Evolutionary conservation across 2,888 invertebrate genomes (phyloP), one percentile per base, ranked within the genome.

Genomic region (Habrosyne pyritoides): DNA sequence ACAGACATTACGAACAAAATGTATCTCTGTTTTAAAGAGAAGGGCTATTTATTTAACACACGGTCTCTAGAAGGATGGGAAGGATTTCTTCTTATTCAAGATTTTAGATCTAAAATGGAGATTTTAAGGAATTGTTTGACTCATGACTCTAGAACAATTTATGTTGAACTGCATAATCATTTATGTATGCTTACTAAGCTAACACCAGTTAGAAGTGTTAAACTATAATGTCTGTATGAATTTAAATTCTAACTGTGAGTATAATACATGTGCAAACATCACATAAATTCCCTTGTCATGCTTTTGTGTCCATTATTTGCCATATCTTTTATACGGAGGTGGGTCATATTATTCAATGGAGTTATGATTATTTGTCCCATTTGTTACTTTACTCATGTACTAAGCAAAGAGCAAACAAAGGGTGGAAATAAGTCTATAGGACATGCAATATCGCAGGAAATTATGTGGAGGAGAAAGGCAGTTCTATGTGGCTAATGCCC

Each of bases 151-250:
- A n/a, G n/a, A n/a, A n/a, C n/a, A n/a, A n/a, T n/a, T n/a, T n/a
- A n/a, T n/a, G n/a, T n/a, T n/a, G n/a, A n/a, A n/a, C n/a, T n/a
- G n/a, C n/a, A n/a, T n/a, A n/a, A n/a, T n/a, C n/a, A n/a, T n/a
- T n/a, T n/a, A n/a, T n/a, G n/a, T n/a, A n/a, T 50, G 21, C 30
- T 28, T 50, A 28, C 50, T 21, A 18, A 50, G 50, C 50, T 50
- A 50, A 50, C 28, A 28, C 21, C 50, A 30, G 26, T 50, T 28
- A 28, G 28, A 48, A 49, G 50, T 50, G 50, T n/a, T 50, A 50
- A 50, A 28, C 28, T 24, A 21, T 28, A 10, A 18, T 30, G 50
- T 30, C 30, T 50, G 21, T 30, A 50, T 50, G 49, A 50, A 50
- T 50, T 28, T 10, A 50, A 21, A 50, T 50, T 26, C 18, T 50